These are phyloP conservation scores for Archivesica marissinica DNA, from an alignment of 1,140 invertebrate genomes.

Conservation along the genomic window DNA sequence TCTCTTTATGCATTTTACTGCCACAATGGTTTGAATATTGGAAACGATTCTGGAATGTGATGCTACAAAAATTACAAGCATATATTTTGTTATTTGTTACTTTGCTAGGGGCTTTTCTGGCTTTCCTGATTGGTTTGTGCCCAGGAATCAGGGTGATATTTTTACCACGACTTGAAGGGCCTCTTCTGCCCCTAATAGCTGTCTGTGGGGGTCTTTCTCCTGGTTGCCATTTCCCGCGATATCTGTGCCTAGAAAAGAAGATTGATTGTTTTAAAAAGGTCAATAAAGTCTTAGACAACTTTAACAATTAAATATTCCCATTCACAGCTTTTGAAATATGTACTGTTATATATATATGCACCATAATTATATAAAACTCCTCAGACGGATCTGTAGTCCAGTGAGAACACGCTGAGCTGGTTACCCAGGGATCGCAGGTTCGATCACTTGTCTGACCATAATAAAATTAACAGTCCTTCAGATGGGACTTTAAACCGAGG, in stretches of 20 bases:
- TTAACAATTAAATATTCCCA: no score
- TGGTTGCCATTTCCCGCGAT: conserved; percentile 63
- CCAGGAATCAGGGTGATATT: conserved; percentile 44
- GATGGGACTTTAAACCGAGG: no score
- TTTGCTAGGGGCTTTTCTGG: conserved; percentile 8
- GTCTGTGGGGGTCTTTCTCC: conserved; percentile 53
- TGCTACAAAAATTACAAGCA: conserved; percentile 70
- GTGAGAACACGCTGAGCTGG: no score
- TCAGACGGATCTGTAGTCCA: no score
- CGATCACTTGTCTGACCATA: no score
- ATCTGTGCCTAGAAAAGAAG: conserved; percentile 20
- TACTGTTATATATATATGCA: no score
- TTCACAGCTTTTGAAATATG: no score
- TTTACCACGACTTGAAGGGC: conserved; percentile 29
- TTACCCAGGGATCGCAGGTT: no score
- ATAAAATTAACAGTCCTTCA: no score
- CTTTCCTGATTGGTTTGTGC: conserved; percentile 29
- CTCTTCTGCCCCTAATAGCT: background rate
- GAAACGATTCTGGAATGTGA: conserved; percentile 65
- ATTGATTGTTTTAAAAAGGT: no score
- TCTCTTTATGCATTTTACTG: conserved; percentile 66
- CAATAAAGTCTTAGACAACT: no score
- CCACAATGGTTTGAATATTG: conserved; percentile 69
- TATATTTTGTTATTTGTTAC: conserved; percentile 24
- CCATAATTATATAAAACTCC: no score